Evolutionary conservation across 2,797 vertebrate species (phyloP).

Genomic region (Rhabdophis nuchalis): DNA sequence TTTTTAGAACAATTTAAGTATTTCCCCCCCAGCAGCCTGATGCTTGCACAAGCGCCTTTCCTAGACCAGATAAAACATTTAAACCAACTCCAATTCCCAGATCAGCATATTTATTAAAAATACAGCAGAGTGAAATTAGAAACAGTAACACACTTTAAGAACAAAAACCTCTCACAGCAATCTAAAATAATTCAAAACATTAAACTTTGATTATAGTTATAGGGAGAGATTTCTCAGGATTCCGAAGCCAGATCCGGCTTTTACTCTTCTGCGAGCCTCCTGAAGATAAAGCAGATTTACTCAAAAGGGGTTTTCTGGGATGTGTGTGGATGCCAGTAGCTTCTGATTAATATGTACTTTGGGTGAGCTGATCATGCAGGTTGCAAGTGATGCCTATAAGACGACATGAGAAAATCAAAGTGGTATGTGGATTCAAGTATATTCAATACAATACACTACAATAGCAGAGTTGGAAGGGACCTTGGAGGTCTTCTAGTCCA

Average conservation of each 20-base stretch:
- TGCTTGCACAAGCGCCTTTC: neutral
- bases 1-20: neutral
- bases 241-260: neutral
- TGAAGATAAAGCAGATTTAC: neutral
- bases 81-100: neutral
- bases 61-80: neutral
- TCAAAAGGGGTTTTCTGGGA: neutral
- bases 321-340: neutral
- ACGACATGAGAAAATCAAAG: neutral
- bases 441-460: too few relatives aligned
- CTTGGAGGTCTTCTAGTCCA: too few relatives aligned
- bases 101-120: neutral
- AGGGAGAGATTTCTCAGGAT: neutral
- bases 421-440: neutral
- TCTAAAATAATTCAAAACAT: neutral
- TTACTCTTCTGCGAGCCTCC: neutral
- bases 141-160: neutral
- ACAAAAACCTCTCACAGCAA: neutral
- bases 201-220: neutral
- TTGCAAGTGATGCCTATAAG: neutral
- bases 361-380: neutral
- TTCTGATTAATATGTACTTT: neutral
- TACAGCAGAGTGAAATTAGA: neutral
- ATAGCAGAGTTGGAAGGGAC: too few relatives aligned
- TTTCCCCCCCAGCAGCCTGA: neutral